phyloP scores from a whole-genome alignment of 2,888 invertebrate genomes.

The Cosmopolites sordidus region DNA sequence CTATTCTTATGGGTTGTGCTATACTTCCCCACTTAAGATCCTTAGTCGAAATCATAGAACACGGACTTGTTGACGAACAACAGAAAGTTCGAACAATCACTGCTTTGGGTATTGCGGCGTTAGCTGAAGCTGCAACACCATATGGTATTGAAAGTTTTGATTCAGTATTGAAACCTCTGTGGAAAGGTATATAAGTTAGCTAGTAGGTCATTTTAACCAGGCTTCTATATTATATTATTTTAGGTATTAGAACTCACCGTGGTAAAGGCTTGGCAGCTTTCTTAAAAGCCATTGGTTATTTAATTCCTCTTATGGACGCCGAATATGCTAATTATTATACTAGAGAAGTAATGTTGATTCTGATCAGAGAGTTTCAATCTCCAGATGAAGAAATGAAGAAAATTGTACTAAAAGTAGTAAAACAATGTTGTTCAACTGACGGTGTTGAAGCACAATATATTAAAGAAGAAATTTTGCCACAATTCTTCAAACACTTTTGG shows the following conservation, averaged over 20 bases:
- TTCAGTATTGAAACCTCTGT: constrained; percentile 96
- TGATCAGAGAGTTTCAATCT: constrained; percentile 98
- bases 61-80: constrained; percentile 96
- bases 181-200: too few relatives aligned
- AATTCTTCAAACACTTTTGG: constrained; percentile 99
- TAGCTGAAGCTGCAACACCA: constrained; percentile 98
- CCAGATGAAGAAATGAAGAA: constrained; percentile 99
- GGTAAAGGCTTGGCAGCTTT: constrained; percentile 98
- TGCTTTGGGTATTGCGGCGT: constrained; percentile 93
- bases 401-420: constrained; percentile 98
- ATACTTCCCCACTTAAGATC: constrained; percentile 97
- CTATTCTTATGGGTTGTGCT: constrained; percentile 99
- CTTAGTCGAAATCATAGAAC: constrained; percentile 98
- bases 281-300: constrained; percentile 97
- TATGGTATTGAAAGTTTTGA: constrained; percentile 99
- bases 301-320: constrained; percentile 99
- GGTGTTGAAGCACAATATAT: constrained; percentile 99
- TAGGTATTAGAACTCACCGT: constrained; percentile 80
- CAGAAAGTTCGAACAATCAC: constrained; percentile 99
- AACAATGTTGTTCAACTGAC: constrained; percentile 99
- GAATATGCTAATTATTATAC: constrained; percentile 99
- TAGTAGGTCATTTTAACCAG: background rate
- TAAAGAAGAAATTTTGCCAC: constrained; percentile 97
- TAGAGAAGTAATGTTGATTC: constrained; percentile 96
- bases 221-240: constrained; percentile 10